phyloP scores from a whole-genome alignment of 2,797 vertebrate genomes.

The Phalloptychus januarius region DNA sequence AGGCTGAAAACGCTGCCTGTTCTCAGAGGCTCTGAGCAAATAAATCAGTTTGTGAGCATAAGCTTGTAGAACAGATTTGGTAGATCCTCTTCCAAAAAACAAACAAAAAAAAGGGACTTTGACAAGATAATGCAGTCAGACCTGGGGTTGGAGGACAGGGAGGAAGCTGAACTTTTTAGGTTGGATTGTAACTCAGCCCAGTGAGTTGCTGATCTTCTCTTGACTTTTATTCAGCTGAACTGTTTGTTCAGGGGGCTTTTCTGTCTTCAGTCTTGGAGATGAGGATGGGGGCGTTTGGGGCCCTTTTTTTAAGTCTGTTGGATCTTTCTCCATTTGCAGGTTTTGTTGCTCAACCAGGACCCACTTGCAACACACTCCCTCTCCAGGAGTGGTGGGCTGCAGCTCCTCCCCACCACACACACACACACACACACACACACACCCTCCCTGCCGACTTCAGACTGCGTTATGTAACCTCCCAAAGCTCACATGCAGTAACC shows the following conservation, averaged over 20 bases:
- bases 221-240: background rate
- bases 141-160: background rate
- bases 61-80: background rate
- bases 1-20: slow-evolving; percentile 38
- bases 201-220: background rate
- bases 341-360: background rate
- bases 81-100: background rate
- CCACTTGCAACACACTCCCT: background rate
- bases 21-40: slow-evolving; percentile 27
- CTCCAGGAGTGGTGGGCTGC: background rate
- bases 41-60: slow-evolving; percentile 15
- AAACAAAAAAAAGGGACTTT: background rate
- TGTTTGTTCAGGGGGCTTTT: background rate
- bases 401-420: background rate
- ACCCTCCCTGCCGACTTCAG: background rate
- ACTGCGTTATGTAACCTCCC: background rate
- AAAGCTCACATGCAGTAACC: background rate
- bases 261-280: too few species aligned
- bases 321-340: background rate
- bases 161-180: background rate
- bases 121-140: background rate
- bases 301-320: slow-evolving; percentile 2
- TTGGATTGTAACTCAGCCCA: background rate
- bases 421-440: too few species aligned
- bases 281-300: background rate